A percentile compares a stretch with the other conserved stretches of the same genome.
Conservation (phyloP, 2,888 invertebrate species). For the Cephonodes hylas region DNA sequence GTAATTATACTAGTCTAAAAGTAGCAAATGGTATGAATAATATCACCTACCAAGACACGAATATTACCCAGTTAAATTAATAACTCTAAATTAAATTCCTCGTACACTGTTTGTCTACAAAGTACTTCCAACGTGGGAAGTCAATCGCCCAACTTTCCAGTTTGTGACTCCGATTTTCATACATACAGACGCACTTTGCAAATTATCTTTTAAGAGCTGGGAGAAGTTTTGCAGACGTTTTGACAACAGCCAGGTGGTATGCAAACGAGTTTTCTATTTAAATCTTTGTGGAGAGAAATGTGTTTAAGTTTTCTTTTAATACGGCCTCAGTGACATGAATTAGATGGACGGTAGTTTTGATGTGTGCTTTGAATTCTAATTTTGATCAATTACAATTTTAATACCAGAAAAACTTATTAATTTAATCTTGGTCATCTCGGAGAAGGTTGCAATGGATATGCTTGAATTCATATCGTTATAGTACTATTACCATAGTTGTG, state of each 20-base stretch:
- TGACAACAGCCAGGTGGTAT: not conserved
- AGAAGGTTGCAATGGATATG: no score
- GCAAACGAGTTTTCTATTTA: not conserved
- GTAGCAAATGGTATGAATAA: no score
- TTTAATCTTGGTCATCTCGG: no score
- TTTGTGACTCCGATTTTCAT: not conserved
- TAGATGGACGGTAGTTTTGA: no score
- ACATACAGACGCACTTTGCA: not conserved
- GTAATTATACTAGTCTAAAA: no score
- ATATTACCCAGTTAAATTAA: not conserved
- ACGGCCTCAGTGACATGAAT: not conserved
- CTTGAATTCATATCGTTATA: no score
- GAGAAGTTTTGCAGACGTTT: not conserved
- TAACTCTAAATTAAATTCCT: not conserved
- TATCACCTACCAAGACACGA: not conserved
- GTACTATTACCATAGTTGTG: no score
- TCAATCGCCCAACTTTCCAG: not conserved
- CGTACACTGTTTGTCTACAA: not conserved
- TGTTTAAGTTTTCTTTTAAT: not conserved
- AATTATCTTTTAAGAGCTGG: conserved; percentile 2
- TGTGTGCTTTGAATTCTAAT: no score
- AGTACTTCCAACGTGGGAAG: not conserved
- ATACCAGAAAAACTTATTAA: no score
- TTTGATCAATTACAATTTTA: no score
- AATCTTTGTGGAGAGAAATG: not conserved